Conservation (phyloP, 2,888 invertebrate species). For the Cloeon dipterum region DNA sequence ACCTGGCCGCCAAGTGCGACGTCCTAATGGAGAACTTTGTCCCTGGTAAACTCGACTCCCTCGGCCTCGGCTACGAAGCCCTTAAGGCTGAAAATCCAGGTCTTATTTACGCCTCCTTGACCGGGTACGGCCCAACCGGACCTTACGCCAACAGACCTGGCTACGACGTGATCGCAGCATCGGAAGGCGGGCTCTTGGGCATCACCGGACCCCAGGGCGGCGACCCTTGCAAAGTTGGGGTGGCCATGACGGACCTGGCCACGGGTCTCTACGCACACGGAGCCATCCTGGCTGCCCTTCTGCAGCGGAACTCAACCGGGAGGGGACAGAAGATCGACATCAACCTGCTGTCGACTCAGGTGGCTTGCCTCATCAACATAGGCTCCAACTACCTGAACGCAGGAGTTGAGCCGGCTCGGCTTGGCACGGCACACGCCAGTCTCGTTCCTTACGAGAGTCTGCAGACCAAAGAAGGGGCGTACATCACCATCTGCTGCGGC, state of each 20-base stretch:
- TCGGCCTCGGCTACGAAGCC: slow-evolving; percentile 59
- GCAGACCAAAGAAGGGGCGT: slow-evolving; percentile 47
- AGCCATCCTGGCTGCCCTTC: slow-evolving; percentile 75
- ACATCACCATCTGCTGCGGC: slow-evolving; percentile 69
- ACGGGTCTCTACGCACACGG: slow-evolving; percentile 90
- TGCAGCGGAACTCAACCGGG: slow-evolving; percentile 52
- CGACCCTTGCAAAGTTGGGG: slow-evolving; percentile 74
- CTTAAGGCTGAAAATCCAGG: slow-evolving; percentile 44
- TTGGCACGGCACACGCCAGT: slow-evolving; percentile 87
- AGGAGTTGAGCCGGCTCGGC: slow-evolving; percentile 47
- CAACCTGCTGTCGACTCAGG: slow-evolving; percentile 79
- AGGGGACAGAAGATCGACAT: slow-evolving; percentile 83
- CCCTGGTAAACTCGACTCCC: slow-evolving; percentile 59
- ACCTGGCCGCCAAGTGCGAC: slow-evolving; percentile 56
- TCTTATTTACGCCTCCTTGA: slow-evolving; percentile 80
- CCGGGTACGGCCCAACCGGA: slow-evolving; percentile 74
- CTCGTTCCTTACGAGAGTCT: slow-evolving; percentile 91
- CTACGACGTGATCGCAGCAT: slow-evolving; percentile 88
- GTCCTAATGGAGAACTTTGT: slow-evolving; percentile 84
- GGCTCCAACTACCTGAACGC: slow-evolving; percentile 78
- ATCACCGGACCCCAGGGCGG: slow-evolving; percentile 71
- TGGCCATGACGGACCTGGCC: slow-evolving; percentile 78
- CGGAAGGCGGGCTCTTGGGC: slow-evolving; percentile 71
- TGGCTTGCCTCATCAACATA: slow-evolving; percentile 69
- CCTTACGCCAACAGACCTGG: slow-evolving; percentile 76